These are phyloP conservation scores for Doryteuthis pealeii DNA, from an alignment of 1,140 invertebrate genomes.

Conservation along the genomic window DNA sequence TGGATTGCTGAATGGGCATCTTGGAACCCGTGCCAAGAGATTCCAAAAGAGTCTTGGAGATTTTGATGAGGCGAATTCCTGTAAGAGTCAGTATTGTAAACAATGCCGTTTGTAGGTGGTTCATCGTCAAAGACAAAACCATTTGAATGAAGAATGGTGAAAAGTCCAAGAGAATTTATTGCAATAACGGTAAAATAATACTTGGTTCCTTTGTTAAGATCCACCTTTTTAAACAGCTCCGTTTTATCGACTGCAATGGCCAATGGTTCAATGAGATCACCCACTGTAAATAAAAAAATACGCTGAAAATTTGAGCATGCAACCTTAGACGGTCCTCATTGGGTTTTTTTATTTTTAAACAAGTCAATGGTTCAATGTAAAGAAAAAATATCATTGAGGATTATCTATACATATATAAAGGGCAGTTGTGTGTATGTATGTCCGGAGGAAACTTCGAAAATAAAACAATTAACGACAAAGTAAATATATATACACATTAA, in stretches of 20 bases:
- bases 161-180: constrained; percentile 26
- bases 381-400: too few relatives aligned
- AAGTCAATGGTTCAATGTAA: too few relatives aligned
- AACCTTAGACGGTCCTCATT: too few relatives aligned
- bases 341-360: too few relatives aligned
- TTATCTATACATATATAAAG: too few relatives aligned
- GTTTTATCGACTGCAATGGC: constrained; percentile 17
- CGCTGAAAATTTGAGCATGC: too few relatives aligned
- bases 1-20: constrained; percentile 29
- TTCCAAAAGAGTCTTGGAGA: constrained; percentile 12
- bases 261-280: constrained; percentile 17
- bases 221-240: constrained; percentile 1
- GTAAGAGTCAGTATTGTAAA: constrained; percentile 28
- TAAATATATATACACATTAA: too few relatives aligned
- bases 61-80: constrained; percentile 14
- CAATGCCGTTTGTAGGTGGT: constrained; percentile 25
- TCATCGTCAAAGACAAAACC: constrained; percentile 29
- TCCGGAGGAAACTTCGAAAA: too few relatives aligned
- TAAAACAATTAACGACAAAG: too few relatives aligned
- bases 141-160: constrained; percentile 27
- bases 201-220: constrained; percentile 23
- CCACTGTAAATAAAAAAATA: too few relatives aligned
- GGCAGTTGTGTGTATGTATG: too few relatives aligned
- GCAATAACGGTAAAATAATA: constrained; percentile 32
- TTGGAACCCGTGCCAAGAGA: constrained; percentile 35